phyloP scores from a whole-genome alignment of 2,113 vertebrate genomes.

The Camelus bactrianus region DNA sequence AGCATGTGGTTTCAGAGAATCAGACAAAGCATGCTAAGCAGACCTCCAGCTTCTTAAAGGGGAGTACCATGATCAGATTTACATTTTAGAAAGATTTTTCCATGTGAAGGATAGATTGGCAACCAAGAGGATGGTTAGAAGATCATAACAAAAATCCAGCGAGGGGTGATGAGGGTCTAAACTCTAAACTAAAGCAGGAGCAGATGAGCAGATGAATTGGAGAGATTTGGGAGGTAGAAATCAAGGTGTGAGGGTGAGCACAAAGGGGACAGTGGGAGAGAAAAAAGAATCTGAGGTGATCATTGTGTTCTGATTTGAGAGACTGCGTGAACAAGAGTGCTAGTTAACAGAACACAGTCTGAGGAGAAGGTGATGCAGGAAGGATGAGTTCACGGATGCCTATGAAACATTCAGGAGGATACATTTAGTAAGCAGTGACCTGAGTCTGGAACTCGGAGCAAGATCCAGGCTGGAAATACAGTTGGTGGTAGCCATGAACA shows the following conservation, averaged over 20 bases:
- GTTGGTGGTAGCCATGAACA: not conserved
- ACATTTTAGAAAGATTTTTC: not conserved
- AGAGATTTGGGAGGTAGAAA: constrained; percentile 22
- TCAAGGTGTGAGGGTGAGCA: not conserved
- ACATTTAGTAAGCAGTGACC: not conserved
- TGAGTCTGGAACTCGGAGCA: not conserved
- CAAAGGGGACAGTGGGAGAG: not conserved
- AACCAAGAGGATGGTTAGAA: not conserved
- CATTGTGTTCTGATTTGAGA: not conserved
- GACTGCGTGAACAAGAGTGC: not conserved
- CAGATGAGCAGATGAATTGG: not conserved
- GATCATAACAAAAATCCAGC: not conserved
- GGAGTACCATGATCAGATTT: not conserved
- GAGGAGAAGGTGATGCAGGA: not conserved
- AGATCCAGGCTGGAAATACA: not conserved
- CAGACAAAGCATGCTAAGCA: not conserved
- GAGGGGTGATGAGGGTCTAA: not conserved
- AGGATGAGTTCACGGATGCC: not conserved
- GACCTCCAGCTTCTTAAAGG: not conserved
- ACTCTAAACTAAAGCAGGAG: not conserved
- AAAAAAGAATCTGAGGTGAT: not conserved
- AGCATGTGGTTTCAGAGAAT: not conserved
- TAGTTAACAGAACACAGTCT: not conserved
- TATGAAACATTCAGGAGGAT: not conserved
- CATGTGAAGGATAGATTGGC: not conserved